Percentiles rank a stretch among this genome's conserved stretches.
These are phyloP conservation scores for Orchesella flavescens DNA, from an alignment of 2,888 invertebrate species.

Conservation along the genomic window DNA sequence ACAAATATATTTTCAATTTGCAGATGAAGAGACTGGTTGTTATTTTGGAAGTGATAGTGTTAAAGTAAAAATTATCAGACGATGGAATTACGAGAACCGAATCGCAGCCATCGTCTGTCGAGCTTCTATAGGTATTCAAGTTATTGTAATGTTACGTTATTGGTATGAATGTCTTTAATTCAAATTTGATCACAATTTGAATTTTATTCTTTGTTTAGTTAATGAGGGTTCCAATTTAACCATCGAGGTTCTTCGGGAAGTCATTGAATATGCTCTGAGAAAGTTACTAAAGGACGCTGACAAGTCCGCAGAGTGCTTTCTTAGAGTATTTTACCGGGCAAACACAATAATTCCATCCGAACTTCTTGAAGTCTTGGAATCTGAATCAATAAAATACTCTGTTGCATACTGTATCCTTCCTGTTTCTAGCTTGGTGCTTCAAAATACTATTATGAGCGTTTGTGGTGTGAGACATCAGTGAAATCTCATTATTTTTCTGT, in stretches of 20 bases:
- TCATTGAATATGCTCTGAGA: conserved; percentile 77
- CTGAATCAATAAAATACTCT: conserved; percentile 74
- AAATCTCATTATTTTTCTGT: conserved; percentile 45
- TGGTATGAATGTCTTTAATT: too few species aligned
- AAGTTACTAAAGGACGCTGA: conserved; percentile 75
- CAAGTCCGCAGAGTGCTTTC: conserved; percentile 80
- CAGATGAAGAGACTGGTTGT: conserved; percentile 93
- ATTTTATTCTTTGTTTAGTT: conserved; percentile 25
- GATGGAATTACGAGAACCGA: conserved; percentile 92
- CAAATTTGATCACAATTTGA: neutral
- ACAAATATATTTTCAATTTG: conserved; percentile 71
- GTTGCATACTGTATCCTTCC: conserved; percentile 86
- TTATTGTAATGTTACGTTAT: conserved; percentile 10
- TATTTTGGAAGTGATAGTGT: conserved; percentile 82
- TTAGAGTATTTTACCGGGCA: conserved; percentile 86
- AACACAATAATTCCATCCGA: conserved; percentile 76
- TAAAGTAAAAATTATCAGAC: conserved; percentile 86
- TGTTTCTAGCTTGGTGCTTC: conserved; percentile 85
- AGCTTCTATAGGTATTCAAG: conserved; percentile 81
- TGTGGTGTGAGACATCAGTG: conserved; percentile 86
- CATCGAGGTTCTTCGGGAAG: conserved; percentile 74
- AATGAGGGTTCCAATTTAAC: conserved; percentile 41
- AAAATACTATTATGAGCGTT: conserved; percentile 87
- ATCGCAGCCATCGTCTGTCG: conserved; percentile 90
- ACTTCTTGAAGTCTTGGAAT: conserved; percentile 74